These are phyloP conservation scores for Brachystomella parvula DNA, from an alignment of 1,140 invertebrate species.

Conservation along the genomic window DNA sequence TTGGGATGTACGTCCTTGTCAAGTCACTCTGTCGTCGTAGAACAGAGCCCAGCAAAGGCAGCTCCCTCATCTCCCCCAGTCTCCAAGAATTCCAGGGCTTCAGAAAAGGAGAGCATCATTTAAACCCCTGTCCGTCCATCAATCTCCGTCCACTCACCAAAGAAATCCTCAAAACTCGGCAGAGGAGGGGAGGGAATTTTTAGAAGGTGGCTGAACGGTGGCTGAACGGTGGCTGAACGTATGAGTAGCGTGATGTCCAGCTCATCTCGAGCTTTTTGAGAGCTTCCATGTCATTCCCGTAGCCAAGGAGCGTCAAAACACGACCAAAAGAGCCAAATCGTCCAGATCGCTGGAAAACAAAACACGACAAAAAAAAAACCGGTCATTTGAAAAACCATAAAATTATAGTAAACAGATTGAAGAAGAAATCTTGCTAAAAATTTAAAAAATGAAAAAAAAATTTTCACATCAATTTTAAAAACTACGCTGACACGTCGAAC, in stretches of 20 bases:
- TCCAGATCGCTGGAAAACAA: conserved; percentile 46
- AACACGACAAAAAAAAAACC: too few relatives aligned
- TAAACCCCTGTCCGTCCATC: too few relatives aligned
- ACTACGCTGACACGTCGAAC: too few relatives aligned
- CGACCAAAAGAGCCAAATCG: conserved; percentile 72
- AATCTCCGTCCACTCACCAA: too few relatives aligned
- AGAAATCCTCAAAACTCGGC: not conserved
- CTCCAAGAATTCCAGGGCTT: not conserved
- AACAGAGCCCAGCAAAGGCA: not conserved
- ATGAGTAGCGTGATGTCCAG: conserved; percentile 10
- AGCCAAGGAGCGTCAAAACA: conserved; percentile 57
- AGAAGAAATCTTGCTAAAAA: too few relatives aligned
- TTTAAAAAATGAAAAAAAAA: too few relatives aligned
- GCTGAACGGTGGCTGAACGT: not conserved
- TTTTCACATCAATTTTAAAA: too few relatives aligned
- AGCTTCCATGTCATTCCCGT: conserved; percentile 1
- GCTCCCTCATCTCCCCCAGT: not conserved
- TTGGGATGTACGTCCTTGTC: too few relatives aligned
- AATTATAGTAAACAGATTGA: too few relatives aligned
- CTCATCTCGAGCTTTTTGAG: conserved; percentile 19
- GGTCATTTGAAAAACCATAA: too few relatives aligned
- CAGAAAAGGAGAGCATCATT: not conserved
- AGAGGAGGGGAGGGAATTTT: not conserved
- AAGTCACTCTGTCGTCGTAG: too few relatives aligned
- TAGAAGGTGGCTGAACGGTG: not conserved